A percentile compares a stretch with the other conserved stretches of the same genome.
Evolutionary conservation across 2,113 vertebrate species (phyloP).

Genomic region (Vidua macroura): DNA sequence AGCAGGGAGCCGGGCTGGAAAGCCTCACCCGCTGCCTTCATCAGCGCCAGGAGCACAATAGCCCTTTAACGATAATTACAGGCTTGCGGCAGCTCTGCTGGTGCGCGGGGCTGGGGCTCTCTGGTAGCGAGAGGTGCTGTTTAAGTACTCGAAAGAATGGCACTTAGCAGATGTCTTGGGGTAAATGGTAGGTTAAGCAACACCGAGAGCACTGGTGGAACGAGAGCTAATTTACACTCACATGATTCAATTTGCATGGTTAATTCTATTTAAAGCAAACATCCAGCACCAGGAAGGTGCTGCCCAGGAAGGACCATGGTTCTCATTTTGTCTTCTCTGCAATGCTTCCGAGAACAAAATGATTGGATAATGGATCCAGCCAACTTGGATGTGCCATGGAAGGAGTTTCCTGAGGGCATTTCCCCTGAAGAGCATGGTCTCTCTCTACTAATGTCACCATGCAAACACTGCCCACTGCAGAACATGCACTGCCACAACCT

Average conservation of each 20-base stretch:
- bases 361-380: neutral
- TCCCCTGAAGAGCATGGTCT: neutral
- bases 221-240: neutral
- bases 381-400: neutral
- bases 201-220: neutral
- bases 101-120: neutral
- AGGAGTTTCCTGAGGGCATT: neutral
- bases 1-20: neutral
- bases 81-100: slow-evolving; percentile 45
- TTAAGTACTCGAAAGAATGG: slow-evolving; percentile 27
- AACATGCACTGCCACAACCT: rapidly evolving
- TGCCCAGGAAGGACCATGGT: neutral
- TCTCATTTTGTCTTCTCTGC: neutral
- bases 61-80: slow-evolving; percentile 68
- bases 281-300: neutral
- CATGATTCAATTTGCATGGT: slow-evolving; percentile 6
- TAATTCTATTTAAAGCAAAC: slow-evolving; percentile 60
- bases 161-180: slow-evolving; percentile 47
- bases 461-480: neutral
- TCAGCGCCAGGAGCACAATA: slow-evolving; percentile 52
- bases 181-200: slow-evolving; percentile 43
- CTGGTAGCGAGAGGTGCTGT: slow-evolving; percentile 35
- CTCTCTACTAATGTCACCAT: rapidly evolving
- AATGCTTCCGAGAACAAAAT: neutral
- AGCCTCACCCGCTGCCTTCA: slow-evolving; percentile 17